Conservation (phyloP, 1,140 invertebrate genomes). For the Bursaphelenchus mucronatus region DNA sequence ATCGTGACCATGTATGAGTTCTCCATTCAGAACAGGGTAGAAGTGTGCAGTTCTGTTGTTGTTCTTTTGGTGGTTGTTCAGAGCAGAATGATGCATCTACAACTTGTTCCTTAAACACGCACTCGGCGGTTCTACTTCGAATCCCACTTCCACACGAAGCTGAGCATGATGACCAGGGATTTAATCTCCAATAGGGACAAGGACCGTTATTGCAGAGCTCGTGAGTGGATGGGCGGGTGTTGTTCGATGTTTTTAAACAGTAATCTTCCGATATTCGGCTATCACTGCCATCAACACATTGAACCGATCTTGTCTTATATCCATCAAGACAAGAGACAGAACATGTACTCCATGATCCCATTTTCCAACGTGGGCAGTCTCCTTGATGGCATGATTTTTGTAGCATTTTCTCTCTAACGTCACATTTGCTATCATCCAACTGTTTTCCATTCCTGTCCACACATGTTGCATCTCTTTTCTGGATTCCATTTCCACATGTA, state of each 20-base stretch:
- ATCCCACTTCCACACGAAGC: slow-evolving; percentile 35
- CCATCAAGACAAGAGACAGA: slow-evolving; percentile 54
- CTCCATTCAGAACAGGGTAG: slow-evolving; percentile 10
- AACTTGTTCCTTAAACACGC: slow-evolving; percentile 37
- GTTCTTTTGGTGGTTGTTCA: not conserved
- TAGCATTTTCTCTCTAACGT: slow-evolving; percentile 48
- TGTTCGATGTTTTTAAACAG: slow-evolving; percentile 20
- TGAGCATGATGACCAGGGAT: slow-evolving; percentile 41
- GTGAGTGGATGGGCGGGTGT: slow-evolving; percentile 42
- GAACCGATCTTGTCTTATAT: slow-evolving; percentile 47
- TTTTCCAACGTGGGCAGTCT: slow-evolving; percentile 49
- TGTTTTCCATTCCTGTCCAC: slow-evolving; percentile 58
- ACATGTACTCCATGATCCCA: slow-evolving; percentile 51
- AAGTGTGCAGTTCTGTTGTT: slow-evolving; percentile 7
- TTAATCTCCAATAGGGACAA: slow-evolving; percentile 56
- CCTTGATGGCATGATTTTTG: slow-evolving; percentile 47
- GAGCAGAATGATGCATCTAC: slow-evolving; percentile 48
- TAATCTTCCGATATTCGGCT: slow-evolving; percentile 25
- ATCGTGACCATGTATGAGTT: slow-evolving; percentile 13
- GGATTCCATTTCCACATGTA: slow-evolving; percentile 70
- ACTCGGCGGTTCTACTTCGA: slow-evolving; percentile 37
- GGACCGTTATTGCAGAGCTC: slow-evolving; percentile 48
- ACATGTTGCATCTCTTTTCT: slow-evolving; percentile 67
- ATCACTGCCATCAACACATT: slow-evolving; percentile 49
- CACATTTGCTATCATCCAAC: slow-evolving; percentile 33